Evolutionary conservation across 1,140 invertebrate species (phyloP), one percentile per base, ranked within the genome.

Genomic region (Rhagoletis zephyria): DNA sequence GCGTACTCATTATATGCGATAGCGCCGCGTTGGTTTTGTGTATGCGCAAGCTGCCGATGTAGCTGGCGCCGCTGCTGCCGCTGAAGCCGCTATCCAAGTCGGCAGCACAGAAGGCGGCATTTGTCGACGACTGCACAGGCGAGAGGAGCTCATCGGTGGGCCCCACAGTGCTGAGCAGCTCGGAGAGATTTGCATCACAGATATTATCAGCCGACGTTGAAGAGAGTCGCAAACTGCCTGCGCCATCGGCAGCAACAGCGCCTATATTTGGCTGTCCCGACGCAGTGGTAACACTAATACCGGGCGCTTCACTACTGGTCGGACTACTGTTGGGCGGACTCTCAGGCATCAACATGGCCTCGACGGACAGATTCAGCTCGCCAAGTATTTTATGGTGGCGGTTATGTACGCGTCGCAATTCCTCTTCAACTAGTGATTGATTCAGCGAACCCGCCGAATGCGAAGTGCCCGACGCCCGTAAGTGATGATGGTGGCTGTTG

Each of bases 291-390:
- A 93, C 92, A 89, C 93, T 93, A 60, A 93, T 89, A 70, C 93
- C 93, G 4, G 93, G 93, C 77, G 94, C 93, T 85, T 92, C 77
- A 93, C 93, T 42, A 87, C 88, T 40, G 88, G 89, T 90, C 30
- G 89, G 89, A 89, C 89, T 90, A 86, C 64, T 85, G 67, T 89
- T 91, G 70, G 91, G 91, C 61, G 90, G 90, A 89, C 93, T 93
- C 67, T 94, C 94, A 14, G 96, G 96, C 96, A 97, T 97, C 85
- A 97, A 93, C 97, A 97, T 97, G 67, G 96, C 96, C 93, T 97
- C 97, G 56, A 97, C 96, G 89, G 97, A 96, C 59, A 97, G 94
- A 94, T 97, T 97, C 63, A 97, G 93, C 91, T 97, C 96, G 59
- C 96, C 97, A 85, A 97, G 94, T 87, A 97, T 96, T 90, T 96